These are phyloP conservation scores for Diorhabda carinulata DNA, from an alignment of 1,140 invertebrate species.

Conservation along the genomic window DNA sequence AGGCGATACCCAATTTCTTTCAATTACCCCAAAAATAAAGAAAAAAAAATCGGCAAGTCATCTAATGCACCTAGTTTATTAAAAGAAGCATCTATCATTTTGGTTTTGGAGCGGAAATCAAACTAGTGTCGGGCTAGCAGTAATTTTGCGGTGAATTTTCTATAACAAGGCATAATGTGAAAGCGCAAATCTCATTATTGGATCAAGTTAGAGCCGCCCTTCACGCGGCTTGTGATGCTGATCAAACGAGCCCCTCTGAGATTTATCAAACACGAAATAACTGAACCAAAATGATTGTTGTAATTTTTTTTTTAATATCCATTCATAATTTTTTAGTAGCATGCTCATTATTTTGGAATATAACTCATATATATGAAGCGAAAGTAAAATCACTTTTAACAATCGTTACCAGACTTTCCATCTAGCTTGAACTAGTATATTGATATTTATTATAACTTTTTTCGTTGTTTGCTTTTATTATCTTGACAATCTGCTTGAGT, in stretches of 20 bases:
- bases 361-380: too few species aligned
- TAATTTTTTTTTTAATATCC: too few species aligned
- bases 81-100: conserved; percentile 13
- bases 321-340: too few species aligned
- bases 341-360: too few species aligned
- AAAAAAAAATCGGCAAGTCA: conserved; percentile 13
- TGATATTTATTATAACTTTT: too few species aligned
- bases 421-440: too few species aligned
- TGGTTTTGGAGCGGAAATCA: conserved; percentile 15
- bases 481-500: too few species aligned
- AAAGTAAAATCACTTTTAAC: too few species aligned
- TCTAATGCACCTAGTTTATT: conserved; percentile 11
- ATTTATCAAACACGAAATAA: too few species aligned
- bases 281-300: too few species aligned
- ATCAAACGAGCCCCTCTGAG: neutral
- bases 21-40: conserved; percentile 1
- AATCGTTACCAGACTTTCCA: too few species aligned
- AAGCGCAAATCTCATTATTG: conserved; percentile 28
- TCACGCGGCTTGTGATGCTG: neutral
- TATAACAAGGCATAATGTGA: conserved; percentile 23
- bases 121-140: conserved; percentile 20
- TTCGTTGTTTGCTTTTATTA: too few species aligned
- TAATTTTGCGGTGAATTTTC: conserved; percentile 28
- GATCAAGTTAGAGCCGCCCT: neutral
- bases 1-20: neutral